Evolutionary conservation across 2,888 invertebrate genomes (phyloP).

Genomic region (Xestia xanthographa): DNA sequence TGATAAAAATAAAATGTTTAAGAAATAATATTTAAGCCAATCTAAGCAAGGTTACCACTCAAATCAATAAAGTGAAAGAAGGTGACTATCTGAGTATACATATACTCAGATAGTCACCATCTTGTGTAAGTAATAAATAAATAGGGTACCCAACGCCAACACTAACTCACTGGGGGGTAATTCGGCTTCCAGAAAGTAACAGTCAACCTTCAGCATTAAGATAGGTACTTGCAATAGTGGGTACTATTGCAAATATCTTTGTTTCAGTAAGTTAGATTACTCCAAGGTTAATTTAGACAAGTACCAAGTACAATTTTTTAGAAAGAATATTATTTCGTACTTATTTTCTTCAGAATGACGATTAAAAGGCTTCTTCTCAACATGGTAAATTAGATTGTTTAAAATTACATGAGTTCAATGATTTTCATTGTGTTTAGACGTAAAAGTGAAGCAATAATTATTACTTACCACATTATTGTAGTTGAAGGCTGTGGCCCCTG

Average conservation of each 20-base stretch:
- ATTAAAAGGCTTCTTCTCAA: not conserved
- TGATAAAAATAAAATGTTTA: constrained; percentile 20
- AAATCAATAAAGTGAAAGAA: not conserved
- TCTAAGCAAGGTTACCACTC: not conserved
- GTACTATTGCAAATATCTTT: constrained; percentile 56
- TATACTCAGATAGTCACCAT: not conserved
- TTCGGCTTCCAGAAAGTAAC: not conserved
- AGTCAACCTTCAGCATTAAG: not conserved
- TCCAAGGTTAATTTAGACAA: constrained; percentile 60
- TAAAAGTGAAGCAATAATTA: constrained; percentile 68
- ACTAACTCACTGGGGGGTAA: constrained; percentile 44
- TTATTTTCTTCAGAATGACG: not conserved
- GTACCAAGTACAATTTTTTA: not conserved
- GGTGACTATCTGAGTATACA: no score
- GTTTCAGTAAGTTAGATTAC: constrained; percentile 49
- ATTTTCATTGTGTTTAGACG: constrained; percentile 36
- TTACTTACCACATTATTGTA: constrained; percentile 88
- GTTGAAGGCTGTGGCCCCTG: constrained; percentile 86
- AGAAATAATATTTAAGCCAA: not conserved
- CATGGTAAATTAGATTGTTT: not conserved
- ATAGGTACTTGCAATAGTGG: constrained; percentile 11
- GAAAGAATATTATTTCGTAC: not conserved
- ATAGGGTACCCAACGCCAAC: not conserved
- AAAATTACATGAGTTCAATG: not conserved
- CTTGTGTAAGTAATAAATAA: not conserved